phyloP scores from a whole-genome alignment of 1,140 invertebrate species.

The Cylas formicarius region DNA sequence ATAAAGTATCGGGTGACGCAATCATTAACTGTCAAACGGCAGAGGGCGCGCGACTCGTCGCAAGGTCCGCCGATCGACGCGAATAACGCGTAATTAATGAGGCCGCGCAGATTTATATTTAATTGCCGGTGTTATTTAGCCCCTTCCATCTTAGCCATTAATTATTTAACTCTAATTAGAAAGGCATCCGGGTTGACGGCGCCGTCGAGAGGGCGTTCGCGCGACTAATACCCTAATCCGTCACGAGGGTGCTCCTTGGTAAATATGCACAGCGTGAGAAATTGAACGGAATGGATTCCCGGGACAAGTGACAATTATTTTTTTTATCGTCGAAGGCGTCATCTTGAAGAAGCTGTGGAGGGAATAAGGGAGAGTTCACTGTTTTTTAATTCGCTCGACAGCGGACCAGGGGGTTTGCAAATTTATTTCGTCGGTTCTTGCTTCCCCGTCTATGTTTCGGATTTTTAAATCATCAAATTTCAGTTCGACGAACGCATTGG shows the following conservation, averaged over 20 bases:
- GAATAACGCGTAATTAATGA: slow-evolving; percentile 4
- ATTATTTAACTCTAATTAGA: slow-evolving; percentile 22
- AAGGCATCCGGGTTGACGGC: slow-evolving; percentile 7
- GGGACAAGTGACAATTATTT: neutral
- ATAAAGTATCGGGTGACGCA: too few species aligned
- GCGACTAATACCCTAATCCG: too few species aligned
- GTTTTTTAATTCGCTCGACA: neutral
- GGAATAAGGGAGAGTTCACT: neutral
- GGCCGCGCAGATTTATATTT: slow-evolving; percentile 10
- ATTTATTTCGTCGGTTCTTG: slow-evolving; percentile 23
- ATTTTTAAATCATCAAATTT: too few species aligned
- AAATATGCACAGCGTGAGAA: too few species aligned
- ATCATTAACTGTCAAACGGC: too few species aligned
- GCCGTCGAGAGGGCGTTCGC: slow-evolving; percentile 1
- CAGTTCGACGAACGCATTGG: too few species aligned
- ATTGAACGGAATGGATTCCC: neutral
- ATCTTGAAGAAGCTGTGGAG: neutral
- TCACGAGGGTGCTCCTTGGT: too few species aligned
- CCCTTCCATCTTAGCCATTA: slow-evolving; percentile 9
- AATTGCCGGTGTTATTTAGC: slow-evolving; percentile 14
- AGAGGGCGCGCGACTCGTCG: too few species aligned
- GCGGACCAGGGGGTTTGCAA: too few species aligned
- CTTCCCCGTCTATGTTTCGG: too few species aligned
- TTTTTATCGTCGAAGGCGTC: neutral
- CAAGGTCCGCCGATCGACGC: too few species aligned